These are phyloP conservation scores for Callaeas wilsoni DNA, from an alignment of 2,113 vertebrate species.

Conservation along the genomic window DNA sequence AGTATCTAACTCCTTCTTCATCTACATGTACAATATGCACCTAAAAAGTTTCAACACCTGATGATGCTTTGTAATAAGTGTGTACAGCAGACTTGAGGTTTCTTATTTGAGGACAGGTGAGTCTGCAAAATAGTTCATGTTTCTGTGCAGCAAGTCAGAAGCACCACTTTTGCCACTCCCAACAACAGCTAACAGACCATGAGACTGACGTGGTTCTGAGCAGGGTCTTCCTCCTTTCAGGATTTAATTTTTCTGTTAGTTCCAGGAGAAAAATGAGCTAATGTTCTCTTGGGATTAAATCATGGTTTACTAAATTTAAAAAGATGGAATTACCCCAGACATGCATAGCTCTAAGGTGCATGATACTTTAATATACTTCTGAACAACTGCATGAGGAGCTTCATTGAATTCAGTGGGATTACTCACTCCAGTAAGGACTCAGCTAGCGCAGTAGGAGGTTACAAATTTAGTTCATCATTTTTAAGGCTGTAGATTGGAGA, in stretches of 20 bases:
- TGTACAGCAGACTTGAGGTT: not conserved
- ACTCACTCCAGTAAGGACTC: not conserved
- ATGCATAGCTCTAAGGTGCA: not conserved
- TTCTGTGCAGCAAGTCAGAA: not conserved
- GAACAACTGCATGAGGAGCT: not conserved
- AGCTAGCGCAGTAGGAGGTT: not conserved
- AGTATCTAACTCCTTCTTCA: not conserved
- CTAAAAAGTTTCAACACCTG: not conserved
- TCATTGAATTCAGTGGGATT: not conserved
- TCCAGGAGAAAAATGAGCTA: not conserved
- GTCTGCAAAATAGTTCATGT: not conserved
- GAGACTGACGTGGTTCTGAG: not conserved
- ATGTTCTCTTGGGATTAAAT: not conserved
- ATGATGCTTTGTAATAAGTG: not conserved
- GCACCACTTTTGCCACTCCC: not conserved
- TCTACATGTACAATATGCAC: not conserved
- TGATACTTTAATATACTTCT: not conserved
- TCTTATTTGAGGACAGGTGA: not conserved
- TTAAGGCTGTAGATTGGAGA: conserved; percentile 29
- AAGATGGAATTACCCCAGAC: not conserved
- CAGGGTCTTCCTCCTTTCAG: not conserved
- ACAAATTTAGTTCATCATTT: conserved; percentile 34
- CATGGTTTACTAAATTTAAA: not conserved
- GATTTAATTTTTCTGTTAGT: not conserved
- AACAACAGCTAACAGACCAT: not conserved